Evolutionary conservation across 2,113 vertebrate genomes (phyloP).

Genomic region (Takifugu flavidus): DNA sequence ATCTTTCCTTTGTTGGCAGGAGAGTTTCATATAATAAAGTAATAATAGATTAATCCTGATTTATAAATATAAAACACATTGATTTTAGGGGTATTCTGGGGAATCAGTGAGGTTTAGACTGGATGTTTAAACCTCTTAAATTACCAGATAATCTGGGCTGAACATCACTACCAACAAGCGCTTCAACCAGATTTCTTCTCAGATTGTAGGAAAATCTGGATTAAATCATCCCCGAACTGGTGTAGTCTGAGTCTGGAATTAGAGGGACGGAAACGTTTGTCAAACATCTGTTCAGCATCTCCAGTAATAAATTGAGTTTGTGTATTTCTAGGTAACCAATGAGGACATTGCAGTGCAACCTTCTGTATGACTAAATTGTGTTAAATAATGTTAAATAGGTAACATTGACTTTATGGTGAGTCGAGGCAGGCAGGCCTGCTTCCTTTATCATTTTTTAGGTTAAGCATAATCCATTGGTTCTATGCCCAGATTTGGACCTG

Average conservation of each 20-base stretch:
- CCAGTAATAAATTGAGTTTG: not conserved
- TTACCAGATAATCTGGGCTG: not conserved
- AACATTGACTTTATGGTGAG: not conserved
- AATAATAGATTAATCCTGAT: not conserved
- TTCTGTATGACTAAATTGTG: too few species aligned
- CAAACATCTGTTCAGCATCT: not conserved
- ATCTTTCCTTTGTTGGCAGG: too few species aligned
- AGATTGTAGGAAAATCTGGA: not conserved
- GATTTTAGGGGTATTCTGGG: not conserved
- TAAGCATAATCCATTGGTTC: conserved; percentile 8
- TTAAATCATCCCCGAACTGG: not conserved
- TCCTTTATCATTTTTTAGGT: not conserved
- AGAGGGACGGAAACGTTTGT: not conserved
- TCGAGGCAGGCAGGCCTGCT: not conserved
- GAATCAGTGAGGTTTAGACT: not conserved
- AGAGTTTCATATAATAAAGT: too few species aligned
- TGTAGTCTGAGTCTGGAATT: not conserved
- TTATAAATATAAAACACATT: not conserved
- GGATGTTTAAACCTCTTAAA: not conserved
- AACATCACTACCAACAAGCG: not conserved
- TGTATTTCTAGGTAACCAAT: not conserved
- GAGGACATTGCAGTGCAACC: not conserved
- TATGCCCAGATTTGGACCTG: conserved; percentile 81
- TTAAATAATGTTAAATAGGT: not conserved
- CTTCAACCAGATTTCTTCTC: not conserved